Conservation (phyloP, 2,797 vertebrate species). For the Eremophila alpestris region DNA sequence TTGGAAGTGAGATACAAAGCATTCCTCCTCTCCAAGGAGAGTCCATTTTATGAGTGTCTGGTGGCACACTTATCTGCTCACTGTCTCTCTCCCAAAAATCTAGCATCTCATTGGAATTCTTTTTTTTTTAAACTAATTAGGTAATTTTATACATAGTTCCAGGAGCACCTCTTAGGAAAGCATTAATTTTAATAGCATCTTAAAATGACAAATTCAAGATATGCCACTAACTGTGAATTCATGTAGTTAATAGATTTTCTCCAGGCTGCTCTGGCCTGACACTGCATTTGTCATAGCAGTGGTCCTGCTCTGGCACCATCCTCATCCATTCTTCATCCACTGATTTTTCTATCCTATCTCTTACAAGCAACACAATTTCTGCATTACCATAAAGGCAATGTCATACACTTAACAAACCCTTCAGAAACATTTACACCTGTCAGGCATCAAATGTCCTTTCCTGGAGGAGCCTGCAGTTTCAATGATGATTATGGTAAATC, state of each 20-base stretch:
- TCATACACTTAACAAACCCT: slow-evolving; percentile 8
- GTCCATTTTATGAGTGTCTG: neutral
- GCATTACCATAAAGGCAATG: neutral
- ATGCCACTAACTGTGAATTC: neutral
- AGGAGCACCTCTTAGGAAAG: slow-evolving; percentile 5
- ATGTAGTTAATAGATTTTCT: slow-evolving; percentile 5
- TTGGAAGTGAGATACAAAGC: neutral
- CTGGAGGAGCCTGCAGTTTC: slow-evolving; percentile 5
- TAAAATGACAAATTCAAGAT: slow-evolving; percentile 30
- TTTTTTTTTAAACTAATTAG: neutral
- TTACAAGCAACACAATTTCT: slow-evolving; percentile 2
- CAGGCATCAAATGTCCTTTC: slow-evolving; percentile 15
- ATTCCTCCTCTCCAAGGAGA: neutral
- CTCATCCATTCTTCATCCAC: neutral
- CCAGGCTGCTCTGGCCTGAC: neutral
- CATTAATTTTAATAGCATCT: slow-evolving; percentile 44
- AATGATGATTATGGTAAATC: neutral
- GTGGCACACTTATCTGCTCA: neutral
- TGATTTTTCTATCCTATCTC: slow-evolving; percentile 21
- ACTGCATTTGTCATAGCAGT: neutral
- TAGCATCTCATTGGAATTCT: neutral
- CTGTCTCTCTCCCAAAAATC: neutral
- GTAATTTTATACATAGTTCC: slow-evolving; percentile 9
- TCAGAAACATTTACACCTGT: slow-evolving; percentile 30
- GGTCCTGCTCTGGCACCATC: neutral